A percentile compares a stretch with the other conserved stretches of the same genome.
Conservation (phyloP, 1,140 invertebrate genomes). For the Charaxes varanes region DNA sequence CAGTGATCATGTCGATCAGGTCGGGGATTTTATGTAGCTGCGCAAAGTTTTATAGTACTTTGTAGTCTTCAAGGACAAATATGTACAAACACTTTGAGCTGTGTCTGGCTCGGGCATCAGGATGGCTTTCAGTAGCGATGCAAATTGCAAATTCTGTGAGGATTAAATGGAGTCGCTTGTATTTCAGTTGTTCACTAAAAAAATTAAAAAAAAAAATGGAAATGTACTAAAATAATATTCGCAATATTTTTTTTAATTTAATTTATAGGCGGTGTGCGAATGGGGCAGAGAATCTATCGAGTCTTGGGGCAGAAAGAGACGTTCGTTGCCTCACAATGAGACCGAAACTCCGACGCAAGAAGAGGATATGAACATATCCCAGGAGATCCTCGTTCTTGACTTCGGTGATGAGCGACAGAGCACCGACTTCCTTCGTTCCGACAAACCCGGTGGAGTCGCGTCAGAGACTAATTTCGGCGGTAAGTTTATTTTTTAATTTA, state of each 20-base stretch:
- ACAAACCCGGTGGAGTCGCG: constrained; percentile 73
- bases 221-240: background rate
- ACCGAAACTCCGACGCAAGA: constrained; percentile 79
- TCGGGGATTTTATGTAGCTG: too few species aligned
- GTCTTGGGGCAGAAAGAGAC: constrained; percentile 91
- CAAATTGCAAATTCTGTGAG: too few species aligned
- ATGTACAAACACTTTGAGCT: too few species aligned
- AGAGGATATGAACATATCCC: constrained; percentile 94
- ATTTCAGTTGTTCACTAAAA: too few species aligned
- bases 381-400: constrained; percentile 94
- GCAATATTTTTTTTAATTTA: constrained; percentile 3
- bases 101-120: too few species aligned
- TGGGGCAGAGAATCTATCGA: constrained; percentile 91
- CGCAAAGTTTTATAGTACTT: too few species aligned
- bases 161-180: too few species aligned
- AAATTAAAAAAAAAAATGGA: too few species aligned
- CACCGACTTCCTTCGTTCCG: constrained; percentile 84
- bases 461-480: constrained; percentile 85
- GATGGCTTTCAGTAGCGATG: too few species aligned
- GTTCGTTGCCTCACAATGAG: constrained; percentile 75
- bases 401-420: constrained; percentile 90
- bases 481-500: constrained; percentile 39
- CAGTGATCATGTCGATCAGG: too few species aligned
- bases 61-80: too few species aligned
- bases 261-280: constrained; percentile 85